These are phyloP conservation scores for Chromis chromis DNA, from an alignment of 2,797 vertebrate genomes.

Conservation along the genomic window DNA sequence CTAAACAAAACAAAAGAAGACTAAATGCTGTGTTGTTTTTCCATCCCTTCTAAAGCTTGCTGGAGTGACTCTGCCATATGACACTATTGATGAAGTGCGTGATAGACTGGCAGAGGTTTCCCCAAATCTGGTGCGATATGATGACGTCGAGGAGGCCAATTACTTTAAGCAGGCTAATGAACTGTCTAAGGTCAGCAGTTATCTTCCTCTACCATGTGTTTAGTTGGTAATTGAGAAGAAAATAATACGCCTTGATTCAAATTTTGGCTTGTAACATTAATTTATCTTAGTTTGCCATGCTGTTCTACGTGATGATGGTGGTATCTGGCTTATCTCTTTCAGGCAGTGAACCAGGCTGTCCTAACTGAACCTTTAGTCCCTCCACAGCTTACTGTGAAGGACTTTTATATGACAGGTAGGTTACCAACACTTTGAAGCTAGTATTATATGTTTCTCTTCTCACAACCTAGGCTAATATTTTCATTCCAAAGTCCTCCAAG, in stretches of 20 bases:
- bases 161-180: conserved; percentile 92
- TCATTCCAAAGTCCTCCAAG: neutral
- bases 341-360: conserved; percentile 88
- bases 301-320: conserved; percentile 10
- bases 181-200: conserved; percentile 86
- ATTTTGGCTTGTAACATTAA: conserved; percentile 6
- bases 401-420: conserved; percentile 95
- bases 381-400: conserved; percentile 90
- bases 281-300: conserved; percentile 17
- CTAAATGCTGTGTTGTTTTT: conserved; percentile 16
- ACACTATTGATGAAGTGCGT: conserved; percentile 88
- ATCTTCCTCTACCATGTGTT: conserved; percentile 27
- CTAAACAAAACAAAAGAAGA: conserved; percentile 1
- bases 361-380: conserved; percentile 88
- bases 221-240: neutral
- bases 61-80: conserved; percentile 89
- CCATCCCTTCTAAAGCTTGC: conserved; percentile 80
- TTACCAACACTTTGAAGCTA: conserved; percentile 12
- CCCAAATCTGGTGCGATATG: conserved; percentile 91
- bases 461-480: neutral
- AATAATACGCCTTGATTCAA: conserved; percentile 14
- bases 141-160: conserved; percentile 91
- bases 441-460: neutral
- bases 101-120: conserved; percentile 89
- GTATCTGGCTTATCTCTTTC: conserved; percentile 58